Base-by-base conservation (phyloP, 2,797 vertebrate genomes). In the Malacoctenus gilli region DNA sequence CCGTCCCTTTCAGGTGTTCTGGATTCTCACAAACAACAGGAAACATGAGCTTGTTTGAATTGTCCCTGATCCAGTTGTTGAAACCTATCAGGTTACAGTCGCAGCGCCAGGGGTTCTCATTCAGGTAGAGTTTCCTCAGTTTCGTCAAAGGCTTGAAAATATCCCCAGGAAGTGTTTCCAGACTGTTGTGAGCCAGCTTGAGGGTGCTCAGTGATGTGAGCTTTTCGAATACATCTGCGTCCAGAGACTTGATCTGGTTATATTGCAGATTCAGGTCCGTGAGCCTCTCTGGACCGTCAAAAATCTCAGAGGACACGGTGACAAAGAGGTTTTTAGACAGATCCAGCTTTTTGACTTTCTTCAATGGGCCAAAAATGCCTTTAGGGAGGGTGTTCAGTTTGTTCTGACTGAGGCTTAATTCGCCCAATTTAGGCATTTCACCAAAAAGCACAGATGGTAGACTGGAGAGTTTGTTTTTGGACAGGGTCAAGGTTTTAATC, bases 51-150 rank as follows among this genome's bases (percentile, higher is more conserved):
- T 83, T 92, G 0, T 10, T 12, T 2, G 31, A 5, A 39, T 91
- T 89, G 2, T 0, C 13, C 9, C 56, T 84, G 20, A 93, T 73
- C 91, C 92, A 93, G 1, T 2, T 8, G 39, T 88, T 73, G 15
- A 94, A 73, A 19, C 59, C 10, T 22, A 71, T 53, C 30, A 94
- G 79, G 16, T 82, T 85, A 34, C 94, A 95, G 79, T 96, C 93
- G 79, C 94, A 95, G 8, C 37, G 58, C 94, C 94, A 95, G 0
- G 90, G 89, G 47, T 96, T 96, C 19, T 69, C 53, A 21, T 72
- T 74, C 3, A 96, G 88, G 56, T 87, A 68, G 28, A 95, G 35
- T 2, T 77, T 88, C 10, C 0, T 80, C 11, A 94, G 84, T 57
- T 86, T 84, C 5, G 41, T 34, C 31, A 92, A 62, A 21, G 82